These are phyloP conservation scores for Clarias macrocephalus DNA, from an alignment of 2,113 vertebrate species.

Conservation along the genomic window DNA sequence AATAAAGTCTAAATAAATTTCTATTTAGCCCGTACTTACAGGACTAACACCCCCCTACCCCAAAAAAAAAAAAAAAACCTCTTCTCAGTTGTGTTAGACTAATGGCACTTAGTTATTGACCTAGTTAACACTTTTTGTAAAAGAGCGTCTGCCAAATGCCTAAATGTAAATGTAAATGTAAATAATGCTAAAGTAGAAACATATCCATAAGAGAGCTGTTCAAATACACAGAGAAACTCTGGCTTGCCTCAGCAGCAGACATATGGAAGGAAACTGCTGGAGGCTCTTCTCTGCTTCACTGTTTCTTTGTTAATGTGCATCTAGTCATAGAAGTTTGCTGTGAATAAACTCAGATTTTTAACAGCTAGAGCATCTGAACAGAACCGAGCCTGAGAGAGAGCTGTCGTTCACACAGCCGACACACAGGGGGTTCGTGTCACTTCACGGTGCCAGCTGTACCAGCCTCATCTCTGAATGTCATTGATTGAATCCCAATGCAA, in stretches of 20 bases:
- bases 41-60: no score
- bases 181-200: not conserved
- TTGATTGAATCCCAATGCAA: constrained; percentile 44
- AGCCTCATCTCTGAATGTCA: constrained; percentile 46
- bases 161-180: no score
- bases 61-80: no score
- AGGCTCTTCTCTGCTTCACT: constrained; percentile 25
- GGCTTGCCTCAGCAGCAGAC: constrained; percentile 44
- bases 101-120: no score
- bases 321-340: constrained; percentile 11
- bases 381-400: constrained; percentile 6
- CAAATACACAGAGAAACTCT: constrained; percentile 43
- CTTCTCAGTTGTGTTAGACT: no score
- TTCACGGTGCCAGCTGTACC: constrained; percentile 47
- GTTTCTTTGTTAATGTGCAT: not conserved
- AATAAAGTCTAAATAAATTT: no score
- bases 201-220: constrained; percentile 34
- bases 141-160: no score
- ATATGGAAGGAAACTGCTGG: constrained; percentile 9
- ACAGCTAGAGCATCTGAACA: constrained; percentile 26
- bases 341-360: not conserved
- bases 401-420: constrained; percentile 38
- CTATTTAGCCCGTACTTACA: no score
- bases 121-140: no score
- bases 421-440: constrained; percentile 38